Conservation (phyloP, 2,888 invertebrate genomes). For the Listrodromus nycthemerus region DNA sequence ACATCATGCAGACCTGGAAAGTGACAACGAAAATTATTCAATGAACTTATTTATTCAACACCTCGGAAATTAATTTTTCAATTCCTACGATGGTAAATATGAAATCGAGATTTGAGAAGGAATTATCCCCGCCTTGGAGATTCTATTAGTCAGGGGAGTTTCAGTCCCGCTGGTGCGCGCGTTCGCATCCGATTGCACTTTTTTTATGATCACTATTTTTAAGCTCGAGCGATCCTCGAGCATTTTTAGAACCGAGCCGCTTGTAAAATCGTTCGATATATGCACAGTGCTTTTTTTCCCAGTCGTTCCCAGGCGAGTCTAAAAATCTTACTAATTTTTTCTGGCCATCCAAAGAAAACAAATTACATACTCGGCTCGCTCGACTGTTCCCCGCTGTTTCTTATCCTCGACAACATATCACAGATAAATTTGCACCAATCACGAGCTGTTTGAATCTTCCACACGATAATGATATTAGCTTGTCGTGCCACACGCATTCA, state of each 20-base stretch:
- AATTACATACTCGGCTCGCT: background rate
- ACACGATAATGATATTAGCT: constrained; percentile 50
- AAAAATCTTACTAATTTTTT: constrained; percentile 8
- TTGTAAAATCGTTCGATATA: constrained; percentile 70
- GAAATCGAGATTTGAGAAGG: background rate
- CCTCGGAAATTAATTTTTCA: background rate
- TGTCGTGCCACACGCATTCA: constrained; percentile 46
- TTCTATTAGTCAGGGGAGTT: constrained; percentile 31
- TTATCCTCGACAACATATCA: constrained; percentile 25
- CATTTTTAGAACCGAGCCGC: constrained; percentile 81
- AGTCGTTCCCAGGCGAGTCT: background rate
- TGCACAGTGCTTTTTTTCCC: constrained; percentile 29
- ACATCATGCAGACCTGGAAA: constrained; percentile 90
- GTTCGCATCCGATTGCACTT: constrained; percentile 73
- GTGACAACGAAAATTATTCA: constrained; percentile 9
- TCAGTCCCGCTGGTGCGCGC: constrained; percentile 64
- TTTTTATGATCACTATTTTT: constrained; percentile 79
- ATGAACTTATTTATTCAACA: background rate
- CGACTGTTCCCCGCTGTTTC: constrained; percentile 33
- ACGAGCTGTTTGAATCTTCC: constrained; percentile 14
- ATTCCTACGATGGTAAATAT: background rate
- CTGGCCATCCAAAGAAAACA: constrained; percentile 16
- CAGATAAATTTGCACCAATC: constrained; percentile 27
- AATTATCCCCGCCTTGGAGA: constrained; percentile 20
- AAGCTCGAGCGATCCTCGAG: constrained; percentile 76